Evolutionary conservation across 1,140 invertebrate genomes (phyloP), one percentile per base, ranked within the genome.

Genomic region (Globodera rostochiensis): DNA sequence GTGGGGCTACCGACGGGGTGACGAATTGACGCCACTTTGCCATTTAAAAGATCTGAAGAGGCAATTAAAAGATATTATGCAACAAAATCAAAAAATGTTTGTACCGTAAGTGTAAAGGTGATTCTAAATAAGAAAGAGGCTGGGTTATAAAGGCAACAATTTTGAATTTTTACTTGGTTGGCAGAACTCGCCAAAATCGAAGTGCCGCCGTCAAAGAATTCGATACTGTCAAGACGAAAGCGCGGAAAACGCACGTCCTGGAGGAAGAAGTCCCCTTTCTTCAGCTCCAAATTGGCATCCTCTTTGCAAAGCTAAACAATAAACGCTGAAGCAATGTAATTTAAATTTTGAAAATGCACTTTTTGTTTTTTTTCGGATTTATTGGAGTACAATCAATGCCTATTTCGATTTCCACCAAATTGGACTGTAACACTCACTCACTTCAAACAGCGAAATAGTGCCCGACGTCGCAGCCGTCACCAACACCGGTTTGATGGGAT

Each of bases 401-500:
- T n/a, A n/a, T n/a, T 25, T 25, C 25, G 25, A 25, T 25, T 25
- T 0, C n/a, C 66, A 47, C 46, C n/a, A 46, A 13, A 8, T 57
- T 19, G 67, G 79, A 15, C 11, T 36, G 36, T 36, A 36, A 36
- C 13, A 57, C 21, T 53, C n/a, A 76, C 70, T 49, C 8, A 85
- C 84, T 64, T 87, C 74, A 75, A 84, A 86, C 19, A 86, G 64
- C 13, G 53, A 45, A 74, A 86, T 64, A 7, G 21, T 71, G 9
- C 76, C 84, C 9, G 71, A 77, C 49, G 53, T 49, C 45, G 46
- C 46, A 49, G 60, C 85, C 9, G 77, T 83, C 6, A 82, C 79
- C 50, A 86, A 69, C 73, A 86, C 84, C n/a, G 85, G 85, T 49
- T 82, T 73, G 15, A 75, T 45, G 13, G 85, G 85, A 75, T 86